Base-by-base conservation (phyloP, 2,797 vertebrate species). In the Hydrocynus forskahlii region DNA sequence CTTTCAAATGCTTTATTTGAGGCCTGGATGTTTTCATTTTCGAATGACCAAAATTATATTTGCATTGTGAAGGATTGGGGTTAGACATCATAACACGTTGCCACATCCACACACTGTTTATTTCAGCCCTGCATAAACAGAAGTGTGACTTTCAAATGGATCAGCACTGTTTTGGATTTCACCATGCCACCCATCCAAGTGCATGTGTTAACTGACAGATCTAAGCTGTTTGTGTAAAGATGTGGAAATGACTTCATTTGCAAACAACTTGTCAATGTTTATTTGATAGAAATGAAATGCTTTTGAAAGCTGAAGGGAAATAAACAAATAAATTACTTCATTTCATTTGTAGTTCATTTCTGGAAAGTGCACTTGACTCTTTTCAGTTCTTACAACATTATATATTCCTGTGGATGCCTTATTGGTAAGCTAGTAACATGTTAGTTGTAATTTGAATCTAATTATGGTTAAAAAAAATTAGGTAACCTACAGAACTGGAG, bases 121-220 rank as follows among this genome's bases (percentile, higher is more conserved):
- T 75, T 75, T 71, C 23, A 68, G 45, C 21, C 68, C 60, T 62
- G 35, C 76, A 72, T 73, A 70, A 67, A 80, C 54, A 50, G 29
- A 38, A 40, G 50, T n/a, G 43, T 13, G 5, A 38, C 7, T 81
- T 78, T 75, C 17, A 76, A 45, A 70, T 75, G 35, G 45, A 10
- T 66, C 52, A 1, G 80, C 69, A 70, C 64, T 69, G 78, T 55
- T 83, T 80, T 75, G 71, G 73, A 16, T 55, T 81, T 68, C n/a
- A 17, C 50, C 13, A 68, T 10, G 43, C 54, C 50, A 72, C 64
- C 21, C 64, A 69, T 57, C 63, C 70, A 59, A n/a, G 21, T 75
- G 73, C 52, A 83, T 79, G 76, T 85, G 64, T 74, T 57, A 57
- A 63, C 7, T 16, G 25, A 50, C 23, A 55, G 50, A 2, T 17